These are phyloP conservation scores for Equus przewalskii DNA, from an alignment of 2,113 vertebrate genomes.

Conservation along the genomic window DNA sequence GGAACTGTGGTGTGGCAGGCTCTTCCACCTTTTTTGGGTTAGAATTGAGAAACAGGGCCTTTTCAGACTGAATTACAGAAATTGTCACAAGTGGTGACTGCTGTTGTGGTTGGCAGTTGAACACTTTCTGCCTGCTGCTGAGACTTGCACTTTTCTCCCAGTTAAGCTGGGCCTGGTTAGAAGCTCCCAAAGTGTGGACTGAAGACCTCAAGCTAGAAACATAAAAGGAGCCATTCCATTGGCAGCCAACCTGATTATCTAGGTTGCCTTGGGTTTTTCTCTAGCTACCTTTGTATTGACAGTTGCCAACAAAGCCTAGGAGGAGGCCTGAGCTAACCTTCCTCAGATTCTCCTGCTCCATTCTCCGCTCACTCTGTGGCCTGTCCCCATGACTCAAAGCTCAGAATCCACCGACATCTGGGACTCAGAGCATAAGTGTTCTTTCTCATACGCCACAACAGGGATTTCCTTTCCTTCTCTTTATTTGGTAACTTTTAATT, in stretches of 20 bases:
- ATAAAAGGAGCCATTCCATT: conserved; percentile 19
- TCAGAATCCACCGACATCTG: neutral
- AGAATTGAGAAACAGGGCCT: conserved; percentile 44
- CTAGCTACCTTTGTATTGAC: conserved; percentile 35
- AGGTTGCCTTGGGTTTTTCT: conserved; percentile 32
- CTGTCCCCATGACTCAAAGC: neutral
- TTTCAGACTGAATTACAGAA: conserved; percentile 46
- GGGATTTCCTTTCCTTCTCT: conserved; percentile 4
- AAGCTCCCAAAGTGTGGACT: neutral
- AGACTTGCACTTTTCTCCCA: neutral
- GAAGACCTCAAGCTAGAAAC: conserved; percentile 48
- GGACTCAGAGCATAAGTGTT: neutral
- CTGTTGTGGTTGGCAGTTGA: neutral
- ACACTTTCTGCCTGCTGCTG: conserved; percentile 40
- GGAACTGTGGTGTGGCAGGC: conserved; percentile 1
- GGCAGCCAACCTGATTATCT: neutral
- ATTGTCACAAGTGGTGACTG: conserved; percentile 53
- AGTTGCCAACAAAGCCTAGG: neutral
- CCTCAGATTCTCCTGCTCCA: neutral
- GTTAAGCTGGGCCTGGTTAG: conserved; percentile 43
- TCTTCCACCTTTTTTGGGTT: neutral
- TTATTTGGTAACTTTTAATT: conserved; percentile 54
- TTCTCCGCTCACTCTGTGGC: neutral
- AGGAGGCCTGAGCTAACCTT: neutral
- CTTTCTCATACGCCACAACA: neutral